phyloP scores from a whole-genome alignment of 1,140 invertebrate genomes.

The Leptinotarsa lineolata region DNA sequence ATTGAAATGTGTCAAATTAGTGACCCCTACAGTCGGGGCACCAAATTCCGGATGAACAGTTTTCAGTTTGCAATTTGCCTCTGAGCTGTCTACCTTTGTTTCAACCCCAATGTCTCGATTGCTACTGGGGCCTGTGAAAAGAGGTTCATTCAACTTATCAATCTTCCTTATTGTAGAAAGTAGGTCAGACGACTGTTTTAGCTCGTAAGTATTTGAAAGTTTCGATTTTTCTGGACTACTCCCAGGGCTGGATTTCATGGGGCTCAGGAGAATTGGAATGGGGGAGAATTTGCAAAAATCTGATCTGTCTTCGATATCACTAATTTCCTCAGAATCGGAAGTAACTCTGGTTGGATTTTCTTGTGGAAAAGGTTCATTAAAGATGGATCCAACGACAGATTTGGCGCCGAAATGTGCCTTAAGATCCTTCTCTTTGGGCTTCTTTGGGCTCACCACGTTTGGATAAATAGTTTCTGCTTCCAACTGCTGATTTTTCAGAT shows the following conservation, averaged over 20 bases:
- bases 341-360: neutral
- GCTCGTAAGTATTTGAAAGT: too few relatives aligned
- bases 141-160: too few relatives aligned
- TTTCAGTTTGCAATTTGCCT: too few relatives aligned
- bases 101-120: too few relatives aligned
- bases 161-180: too few relatives aligned
- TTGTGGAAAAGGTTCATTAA: neutral
- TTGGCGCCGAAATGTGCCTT: neutral
- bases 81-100: too few relatives aligned
- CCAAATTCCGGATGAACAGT: too few relatives aligned
- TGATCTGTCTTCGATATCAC: neutral
- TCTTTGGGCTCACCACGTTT: neutral
- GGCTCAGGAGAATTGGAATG: neutral
- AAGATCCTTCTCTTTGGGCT: neutral
- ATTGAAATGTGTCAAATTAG: too few relatives aligned
- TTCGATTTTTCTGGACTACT: neutral
- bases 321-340: neutral
- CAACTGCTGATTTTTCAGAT: neutral
- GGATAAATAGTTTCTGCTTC: neutral
- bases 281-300: neutral
- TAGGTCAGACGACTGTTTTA: too few relatives aligned
- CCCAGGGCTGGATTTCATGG: neutral
- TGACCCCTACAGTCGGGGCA: too few relatives aligned
- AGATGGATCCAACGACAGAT: neutral
- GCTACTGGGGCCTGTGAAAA: too few relatives aligned